These are phyloP conservation scores for Tineola bisselliella DNA, from an alignment of 2,888 invertebrate genomes.

Conservation along the genomic window DNA sequence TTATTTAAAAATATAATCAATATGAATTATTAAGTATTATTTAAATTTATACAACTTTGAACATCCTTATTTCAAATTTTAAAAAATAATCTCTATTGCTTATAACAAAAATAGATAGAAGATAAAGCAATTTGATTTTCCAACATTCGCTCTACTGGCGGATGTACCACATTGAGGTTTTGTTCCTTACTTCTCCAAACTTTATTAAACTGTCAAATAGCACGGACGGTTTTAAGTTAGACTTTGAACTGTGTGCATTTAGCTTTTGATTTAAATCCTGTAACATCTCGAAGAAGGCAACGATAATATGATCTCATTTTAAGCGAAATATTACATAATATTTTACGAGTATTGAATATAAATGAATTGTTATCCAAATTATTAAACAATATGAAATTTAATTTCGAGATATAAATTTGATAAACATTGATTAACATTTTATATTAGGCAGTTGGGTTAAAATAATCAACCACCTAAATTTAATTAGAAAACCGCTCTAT, in stretches of 20 bases:
- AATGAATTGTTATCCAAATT: too few relatives aligned
- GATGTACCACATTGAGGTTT: background rate
- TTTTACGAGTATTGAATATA: too few relatives aligned
- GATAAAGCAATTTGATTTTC: background rate
- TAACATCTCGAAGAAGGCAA: background rate
- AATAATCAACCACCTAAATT: background rate
- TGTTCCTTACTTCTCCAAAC: background rate
- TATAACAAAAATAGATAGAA: too few relatives aligned
- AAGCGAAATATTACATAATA: too few relatives aligned
- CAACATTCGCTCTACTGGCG: background rate
- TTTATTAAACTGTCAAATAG: background rate
- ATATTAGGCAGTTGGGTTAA: background rate
- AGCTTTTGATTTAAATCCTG: too few relatives aligned
- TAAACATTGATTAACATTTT: background rate
- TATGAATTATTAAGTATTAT: too few relatives aligned
- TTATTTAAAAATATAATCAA: too few relatives aligned
- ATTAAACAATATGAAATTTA: background rate
- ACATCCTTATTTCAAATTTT: too few relatives aligned
- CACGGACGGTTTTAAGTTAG: background rate
- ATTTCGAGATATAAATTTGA: background rate
- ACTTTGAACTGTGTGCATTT: background rate
- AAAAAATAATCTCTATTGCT: too few relatives aligned
- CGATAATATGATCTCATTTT: too few relatives aligned
- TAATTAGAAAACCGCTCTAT: background rate
- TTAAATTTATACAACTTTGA: too few relatives aligned